These are phyloP conservation scores for Lysiphlebus fabarum DNA, from an alignment of 1,140 invertebrate species.

Conservation along the genomic window DNA sequence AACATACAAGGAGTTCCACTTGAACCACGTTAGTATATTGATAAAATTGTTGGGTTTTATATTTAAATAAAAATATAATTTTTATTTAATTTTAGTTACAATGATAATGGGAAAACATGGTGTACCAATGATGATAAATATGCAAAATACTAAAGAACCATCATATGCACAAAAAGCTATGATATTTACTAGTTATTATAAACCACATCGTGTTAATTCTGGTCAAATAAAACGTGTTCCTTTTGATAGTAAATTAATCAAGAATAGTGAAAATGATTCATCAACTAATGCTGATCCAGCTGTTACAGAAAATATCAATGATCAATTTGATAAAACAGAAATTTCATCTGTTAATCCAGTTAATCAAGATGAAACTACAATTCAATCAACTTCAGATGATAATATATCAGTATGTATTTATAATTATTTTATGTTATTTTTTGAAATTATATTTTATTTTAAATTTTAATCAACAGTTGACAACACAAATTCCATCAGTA, in stretches of 20 bases:
- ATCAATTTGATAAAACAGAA: conserved; percentile 37
- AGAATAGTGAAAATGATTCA: conserved; percentile 30
- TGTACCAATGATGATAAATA: conserved; percentile 31
- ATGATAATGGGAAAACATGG: conserved; percentile 31
- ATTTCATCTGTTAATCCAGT: conserved; percentile 19
- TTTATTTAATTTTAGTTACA: conserved; percentile 30
- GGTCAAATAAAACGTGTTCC: conserved; percentile 39
- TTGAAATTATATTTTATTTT: no score
- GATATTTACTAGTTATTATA: conserved; percentile 49
- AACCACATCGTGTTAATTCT: conserved; percentile 35
- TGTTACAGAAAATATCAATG: conserved; percentile 22
- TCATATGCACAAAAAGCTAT: conserved; percentile 42
- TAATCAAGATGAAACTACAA: no score
- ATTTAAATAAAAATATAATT: background rate
- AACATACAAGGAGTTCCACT: conserved; percentile 22
- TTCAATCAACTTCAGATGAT: no score
- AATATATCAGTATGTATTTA: no score
- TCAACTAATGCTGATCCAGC: no score
- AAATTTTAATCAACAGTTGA: no score
- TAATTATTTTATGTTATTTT: no score
- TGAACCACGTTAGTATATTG: conserved; percentile 28
- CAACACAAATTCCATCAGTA: conserved; percentile 22
- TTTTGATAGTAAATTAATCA: conserved; percentile 45
- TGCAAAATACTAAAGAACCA: conserved; percentile 31
- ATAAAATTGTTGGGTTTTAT: background rate